Base-by-base conservation (phyloP, 2,888 invertebrate genomes). In the Drosophila mayaguana region DNA sequence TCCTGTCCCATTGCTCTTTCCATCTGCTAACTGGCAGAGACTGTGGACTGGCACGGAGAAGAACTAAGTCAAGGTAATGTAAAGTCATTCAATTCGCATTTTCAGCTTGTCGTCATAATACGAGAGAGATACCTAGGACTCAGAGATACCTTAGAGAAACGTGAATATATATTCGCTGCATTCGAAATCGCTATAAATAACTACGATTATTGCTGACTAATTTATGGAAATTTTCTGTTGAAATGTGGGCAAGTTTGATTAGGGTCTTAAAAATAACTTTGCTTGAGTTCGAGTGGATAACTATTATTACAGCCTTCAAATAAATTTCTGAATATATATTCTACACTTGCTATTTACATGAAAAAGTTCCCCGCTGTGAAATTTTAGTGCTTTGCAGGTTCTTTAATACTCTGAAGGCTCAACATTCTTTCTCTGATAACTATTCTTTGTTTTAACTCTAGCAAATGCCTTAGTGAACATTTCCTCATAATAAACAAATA, bases 1-100 rank as follows among this genome's bases (percentile, higher is more conserved):
- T 57, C 67, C 63, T 36, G 68, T 71, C 64, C 70, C 45, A 69
- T 65, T 72, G 75, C 63, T 68, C 65, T 60, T 63, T 38, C 50
- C 56, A 63, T 67, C 59, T 60, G 25, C 61, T 51, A 28, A 63
- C 63, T 59, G 55, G 42, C 50, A 68, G 28, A 62, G 55, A 16
- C 36, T 64, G 20, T 40, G 34, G 12, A 16, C 38, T 55, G 18
- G 18, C 22, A 25, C n/a, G 28, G n/a, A 61, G 63, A 55, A 62
- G 63, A 56, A 63, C 71, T 75, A 75, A 72, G 71, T 62, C 36
- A 45, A 68, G 57, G 54, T 74, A 28, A 28, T 28, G n/a, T 28
- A 7, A 28, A 28, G 28, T 7, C 70, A 70, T 71, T 67, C 73
- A 67, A 72, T 77, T 72, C 55, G 48, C 59, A 63, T 40, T 63